These are phyloP conservation scores for Takifugu flavidus DNA, from an alignment of 2,113 vertebrate genomes.

Conservation along the genomic window DNA sequence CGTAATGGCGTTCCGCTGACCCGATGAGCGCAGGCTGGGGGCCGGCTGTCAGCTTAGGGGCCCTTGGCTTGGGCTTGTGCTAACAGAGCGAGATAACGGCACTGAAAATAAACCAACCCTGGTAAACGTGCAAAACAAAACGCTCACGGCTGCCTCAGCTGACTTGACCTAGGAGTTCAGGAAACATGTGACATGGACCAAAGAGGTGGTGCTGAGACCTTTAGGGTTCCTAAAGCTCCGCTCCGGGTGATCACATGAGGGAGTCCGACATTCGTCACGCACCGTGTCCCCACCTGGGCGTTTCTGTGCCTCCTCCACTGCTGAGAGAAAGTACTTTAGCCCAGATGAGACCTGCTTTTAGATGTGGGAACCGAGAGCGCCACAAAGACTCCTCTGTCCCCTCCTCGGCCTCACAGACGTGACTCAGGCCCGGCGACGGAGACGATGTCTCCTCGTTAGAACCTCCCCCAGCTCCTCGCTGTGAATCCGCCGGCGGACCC, in stretches of 20 bases:
- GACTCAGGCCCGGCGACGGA: constrained; percentile 53
- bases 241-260: no score
- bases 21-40: no score
- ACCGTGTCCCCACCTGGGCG: background rate
- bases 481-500: background rate
- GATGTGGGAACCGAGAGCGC: constrained; percentile 23
- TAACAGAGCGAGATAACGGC: background rate
- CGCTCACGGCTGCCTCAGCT: no score
- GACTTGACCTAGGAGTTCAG: no score
- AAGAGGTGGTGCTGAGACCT: background rate
- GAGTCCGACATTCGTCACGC: no score
- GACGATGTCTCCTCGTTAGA: constrained; percentile 44
- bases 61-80: background rate
- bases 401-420: constrained; percentile 51
- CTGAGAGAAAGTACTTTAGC: constrained; percentile 21
- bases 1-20: no score
- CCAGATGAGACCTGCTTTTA: constrained; percentile 40
- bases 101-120: background rate
- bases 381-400: constrained; percentile 60
- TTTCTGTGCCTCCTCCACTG: constrained; percentile 1
- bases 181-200: background rate
- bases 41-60: no score
- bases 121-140: no score
- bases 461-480: constrained; percentile 19
- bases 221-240: background rate